Evolutionary conservation across 2,797 vertebrate genomes (phyloP).

Genomic region (Astyanax mexicanus): DNA sequence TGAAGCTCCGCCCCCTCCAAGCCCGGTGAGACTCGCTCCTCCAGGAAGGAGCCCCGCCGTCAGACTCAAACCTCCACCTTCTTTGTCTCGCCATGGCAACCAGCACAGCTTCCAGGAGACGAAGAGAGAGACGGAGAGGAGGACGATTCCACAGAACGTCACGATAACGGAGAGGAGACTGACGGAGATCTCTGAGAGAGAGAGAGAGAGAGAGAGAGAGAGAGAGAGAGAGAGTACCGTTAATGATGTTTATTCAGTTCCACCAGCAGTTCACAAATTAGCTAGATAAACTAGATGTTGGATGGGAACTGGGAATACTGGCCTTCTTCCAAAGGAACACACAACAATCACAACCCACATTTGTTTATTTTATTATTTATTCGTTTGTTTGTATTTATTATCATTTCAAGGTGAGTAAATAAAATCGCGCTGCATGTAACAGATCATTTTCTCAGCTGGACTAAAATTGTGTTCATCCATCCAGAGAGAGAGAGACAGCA

Average conservation of each 20-base stretch:
- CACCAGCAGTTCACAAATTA: no score
- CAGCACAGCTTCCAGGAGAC: conserved; percentile 97
- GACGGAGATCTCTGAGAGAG: conserved; percentile 87
- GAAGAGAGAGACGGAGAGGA: conserved; percentile 93
- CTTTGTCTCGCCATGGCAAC: conserved; percentile 93
- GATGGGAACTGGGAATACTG: no score
- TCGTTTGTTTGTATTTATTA: no score
- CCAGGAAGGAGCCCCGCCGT: conserved; percentile 83
- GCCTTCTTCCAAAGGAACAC: no score
- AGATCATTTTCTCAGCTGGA: no score
- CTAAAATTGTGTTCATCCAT: no score
- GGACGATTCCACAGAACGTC: conserved; percentile 92
- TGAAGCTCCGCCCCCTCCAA: conserved; percentile 70
- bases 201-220: conserved; percentile 27
- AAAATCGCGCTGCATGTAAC: no score
- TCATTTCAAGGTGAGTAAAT: no score
- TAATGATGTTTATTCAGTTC: no score
- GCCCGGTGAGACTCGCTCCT: conserved; percentile 74
- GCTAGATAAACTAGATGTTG: no score
- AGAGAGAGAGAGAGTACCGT: conserved; percentile 7
- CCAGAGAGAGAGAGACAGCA: not conserved
- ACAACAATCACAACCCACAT: no score
- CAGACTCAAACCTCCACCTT: conserved; percentile 84
- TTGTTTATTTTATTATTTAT: no score
- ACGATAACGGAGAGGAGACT: conserved; percentile 93